phyloP scores from a whole-genome alignment of 2,113 vertebrate genomes.

The Nibea albiflora region DNA sequence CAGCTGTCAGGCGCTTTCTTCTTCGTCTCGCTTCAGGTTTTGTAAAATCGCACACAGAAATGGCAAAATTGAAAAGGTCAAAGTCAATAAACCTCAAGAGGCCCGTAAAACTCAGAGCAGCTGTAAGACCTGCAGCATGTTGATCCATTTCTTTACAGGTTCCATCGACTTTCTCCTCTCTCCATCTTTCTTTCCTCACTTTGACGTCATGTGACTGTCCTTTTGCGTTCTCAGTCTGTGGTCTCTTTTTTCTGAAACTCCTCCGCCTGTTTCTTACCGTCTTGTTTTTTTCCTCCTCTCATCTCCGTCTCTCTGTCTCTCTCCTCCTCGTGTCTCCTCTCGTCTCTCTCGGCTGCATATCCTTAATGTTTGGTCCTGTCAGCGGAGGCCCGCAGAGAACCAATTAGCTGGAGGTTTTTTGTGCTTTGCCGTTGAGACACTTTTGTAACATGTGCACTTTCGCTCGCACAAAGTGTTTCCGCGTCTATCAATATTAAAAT shows the following conservation, averaged over 20 bases:
- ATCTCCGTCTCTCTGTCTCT: neutral
- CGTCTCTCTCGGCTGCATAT: slow-evolving; percentile 17
- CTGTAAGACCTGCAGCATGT: neutral
- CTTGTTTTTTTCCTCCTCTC: neutral
- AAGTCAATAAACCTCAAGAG: neutral
- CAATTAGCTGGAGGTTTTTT: slow-evolving; percentile 70
- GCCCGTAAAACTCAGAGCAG: neutral
- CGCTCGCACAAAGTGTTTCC: slow-evolving; percentile 41
- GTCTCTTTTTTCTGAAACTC: neutral
- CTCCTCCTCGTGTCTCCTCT: neutral
- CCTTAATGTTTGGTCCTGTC: slow-evolving; percentile 54
- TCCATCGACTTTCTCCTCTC: neutral
- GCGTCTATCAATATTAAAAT: slow-evolving; percentile 63
- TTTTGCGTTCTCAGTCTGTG: neutral
- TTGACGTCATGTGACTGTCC: slow-evolving; percentile 5
- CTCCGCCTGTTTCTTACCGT: neutral
- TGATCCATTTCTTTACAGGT: neutral
- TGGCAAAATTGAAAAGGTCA: slow-evolving; percentile 26
- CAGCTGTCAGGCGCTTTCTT: neutral
- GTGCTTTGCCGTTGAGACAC: slow-evolving; percentile 50
- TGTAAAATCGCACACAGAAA: neutral
- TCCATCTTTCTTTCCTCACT: neutral
- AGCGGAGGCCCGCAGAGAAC: slow-evolving; percentile 60
- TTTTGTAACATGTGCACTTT: slow-evolving; percentile 68
- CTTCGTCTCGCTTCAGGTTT: neutral